phyloP scores from a whole-genome alignment of 2,888 invertebrate species.

The Chymomyza amoena region DNA sequence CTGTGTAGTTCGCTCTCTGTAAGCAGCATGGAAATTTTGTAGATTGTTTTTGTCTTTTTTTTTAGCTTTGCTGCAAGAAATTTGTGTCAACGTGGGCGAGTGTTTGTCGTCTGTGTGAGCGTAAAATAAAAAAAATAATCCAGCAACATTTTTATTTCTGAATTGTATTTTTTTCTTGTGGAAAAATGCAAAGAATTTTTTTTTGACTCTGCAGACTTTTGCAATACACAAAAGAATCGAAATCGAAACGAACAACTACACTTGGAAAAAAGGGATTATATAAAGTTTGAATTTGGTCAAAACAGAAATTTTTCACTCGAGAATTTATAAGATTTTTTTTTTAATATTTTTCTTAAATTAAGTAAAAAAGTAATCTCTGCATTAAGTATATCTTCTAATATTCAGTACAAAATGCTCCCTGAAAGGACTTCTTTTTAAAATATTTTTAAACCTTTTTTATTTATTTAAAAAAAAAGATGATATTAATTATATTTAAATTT shows the following conservation, averaged over 20 bases:
- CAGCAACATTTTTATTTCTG: slow-evolving; percentile 46
- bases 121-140: slow-evolving; percentile 57
- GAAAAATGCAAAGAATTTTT: slow-evolving; percentile 29
- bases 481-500: too few species aligned
- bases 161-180: slow-evolving; percentile 11
- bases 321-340: too few species aligned
- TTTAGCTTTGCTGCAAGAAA: slow-evolving; percentile 43
- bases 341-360: too few species aligned
- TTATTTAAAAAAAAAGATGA: too few species aligned
- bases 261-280: too few species aligned
- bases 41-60: slow-evolving; percentile 8
- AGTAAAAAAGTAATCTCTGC: too few species aligned
- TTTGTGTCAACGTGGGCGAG: slow-evolving; percentile 67
- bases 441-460: too few species aligned
- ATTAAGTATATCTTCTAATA: too few species aligned
- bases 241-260: background rate
- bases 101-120: slow-evolving; percentile 32
- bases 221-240: background rate
- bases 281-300: too few species aligned
- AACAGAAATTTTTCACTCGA: too few species aligned
- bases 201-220: background rate
- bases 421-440: too few species aligned
- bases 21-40: background rate
- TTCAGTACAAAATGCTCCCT: too few species aligned
- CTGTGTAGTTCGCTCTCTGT: background rate